Evolutionary conservation across 2,113 vertebrate genomes (phyloP).

Genomic region (Stictonetta naevosa): DNA sequence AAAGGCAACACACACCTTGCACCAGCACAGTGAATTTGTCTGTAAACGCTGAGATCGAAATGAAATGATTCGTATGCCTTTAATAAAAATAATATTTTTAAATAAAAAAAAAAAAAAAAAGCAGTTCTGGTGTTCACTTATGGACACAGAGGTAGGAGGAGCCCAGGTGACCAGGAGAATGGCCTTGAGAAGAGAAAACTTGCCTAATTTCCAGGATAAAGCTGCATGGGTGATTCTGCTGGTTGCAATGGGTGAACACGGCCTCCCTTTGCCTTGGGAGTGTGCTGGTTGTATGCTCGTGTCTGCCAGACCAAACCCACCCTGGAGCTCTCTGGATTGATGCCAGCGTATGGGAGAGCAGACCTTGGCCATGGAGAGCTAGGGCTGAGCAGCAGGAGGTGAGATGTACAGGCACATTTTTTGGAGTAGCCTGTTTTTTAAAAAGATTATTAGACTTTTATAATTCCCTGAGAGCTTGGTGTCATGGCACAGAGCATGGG

Average conservation of each 20-base stretch:
- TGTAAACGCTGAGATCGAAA: neutral
- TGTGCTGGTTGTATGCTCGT: neutral
- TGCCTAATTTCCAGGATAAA: neutral
- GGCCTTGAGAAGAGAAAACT: neutral
- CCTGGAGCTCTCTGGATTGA: neutral
- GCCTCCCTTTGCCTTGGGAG: neutral
- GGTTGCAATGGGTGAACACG: neutral
- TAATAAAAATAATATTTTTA: too few relatives aligned
- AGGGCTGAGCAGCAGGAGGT: neutral
- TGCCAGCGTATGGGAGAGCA: neutral
- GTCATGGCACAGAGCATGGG: neutral
- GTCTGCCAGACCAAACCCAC: neutral
- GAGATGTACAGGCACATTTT: neutral
- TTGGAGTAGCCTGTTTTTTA: neutral
- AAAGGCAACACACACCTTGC: neutral
- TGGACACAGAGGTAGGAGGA: neutral
- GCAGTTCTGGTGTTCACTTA: neutral
- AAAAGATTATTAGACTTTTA: neutral
- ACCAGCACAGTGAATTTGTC: neutral
- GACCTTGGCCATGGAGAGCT: neutral
- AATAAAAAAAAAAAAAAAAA: neutral
- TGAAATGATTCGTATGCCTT: neutral
- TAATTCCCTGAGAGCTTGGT: neutral
- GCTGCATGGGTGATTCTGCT: neutral
- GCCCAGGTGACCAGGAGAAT: neutral